These are phyloP conservation scores for Mechanitis mazaeus DNA, from an alignment of 2,888 invertebrate genomes.

Conservation along the genomic window DNA sequence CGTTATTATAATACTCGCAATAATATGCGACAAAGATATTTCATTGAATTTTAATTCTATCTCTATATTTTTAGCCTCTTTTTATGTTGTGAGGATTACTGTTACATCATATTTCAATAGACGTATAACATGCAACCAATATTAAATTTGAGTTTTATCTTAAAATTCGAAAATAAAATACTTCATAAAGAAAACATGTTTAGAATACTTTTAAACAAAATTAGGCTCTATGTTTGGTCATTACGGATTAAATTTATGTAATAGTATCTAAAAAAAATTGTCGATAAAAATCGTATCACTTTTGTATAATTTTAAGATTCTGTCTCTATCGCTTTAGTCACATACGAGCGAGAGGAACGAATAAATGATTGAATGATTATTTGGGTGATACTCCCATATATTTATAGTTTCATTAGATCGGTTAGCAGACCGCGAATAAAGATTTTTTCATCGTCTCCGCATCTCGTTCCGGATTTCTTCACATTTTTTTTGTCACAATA, in stretches of 20 bases:
- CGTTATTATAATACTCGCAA: not conserved
- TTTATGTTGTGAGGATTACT: too few species aligned
- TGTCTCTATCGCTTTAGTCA: conserved; percentile 25
- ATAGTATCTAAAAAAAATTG: not conserved
- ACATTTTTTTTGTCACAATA: conserved; percentile 18
- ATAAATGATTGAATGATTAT: conserved; percentile 32
- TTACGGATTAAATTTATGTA: not conserved
- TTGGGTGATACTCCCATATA: conserved; percentile 34
- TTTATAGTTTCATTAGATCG: conserved; percentile 36
- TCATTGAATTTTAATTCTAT: not conserved
- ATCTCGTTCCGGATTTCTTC: conserved; percentile 25
- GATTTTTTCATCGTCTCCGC: conserved; percentile 26
- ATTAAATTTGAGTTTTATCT: too few species aligned
- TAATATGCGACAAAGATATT: not conserved
- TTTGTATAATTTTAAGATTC: not conserved
- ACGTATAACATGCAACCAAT: too few species aligned
- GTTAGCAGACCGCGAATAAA: conserved; percentile 33
- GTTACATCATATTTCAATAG: too few species aligned
- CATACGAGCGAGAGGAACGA: conserved; percentile 23
- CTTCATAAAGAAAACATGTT: too few species aligned
- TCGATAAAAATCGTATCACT: not conserved
- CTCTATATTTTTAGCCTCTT: too few species aligned
- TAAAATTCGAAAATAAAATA: too few species aligned
- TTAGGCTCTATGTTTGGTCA: conserved; percentile 20
- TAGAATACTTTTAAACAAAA: conserved; percentile 2